phyloP scores from a whole-genome alignment of 30 jellyfish, hydroid and myxozoan species.

The Hydractinia echinata region DNA sequence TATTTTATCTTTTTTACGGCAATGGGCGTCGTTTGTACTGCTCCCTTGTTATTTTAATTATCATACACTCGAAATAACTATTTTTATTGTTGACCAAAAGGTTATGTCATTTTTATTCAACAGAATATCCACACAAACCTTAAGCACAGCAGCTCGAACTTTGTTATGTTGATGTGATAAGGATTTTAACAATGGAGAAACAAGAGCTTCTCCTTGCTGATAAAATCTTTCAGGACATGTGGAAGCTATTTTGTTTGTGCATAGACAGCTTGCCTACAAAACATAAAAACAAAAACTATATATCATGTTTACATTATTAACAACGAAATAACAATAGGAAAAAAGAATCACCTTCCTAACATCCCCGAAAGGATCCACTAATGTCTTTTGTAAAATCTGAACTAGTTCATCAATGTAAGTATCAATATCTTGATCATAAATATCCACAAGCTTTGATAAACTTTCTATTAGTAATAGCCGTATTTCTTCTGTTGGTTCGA shows the following conservation, averaged over 20 bases:
- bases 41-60: too few species aligned
- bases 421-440: constrained; percentile 38
- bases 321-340: not conserved
- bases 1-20: too few species aligned
- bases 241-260: constrained; percentile 47
- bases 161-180: constrained; percentile 85
- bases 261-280: constrained; percentile 64
- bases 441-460: constrained; percentile 18
- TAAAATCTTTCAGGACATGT: constrained; percentile 58
- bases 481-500: constrained; percentile 81
- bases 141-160: constrained; percentile 58
- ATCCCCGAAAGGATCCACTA: constrained; percentile 66
- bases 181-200: constrained; percentile 53
- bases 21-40: too few species aligned
- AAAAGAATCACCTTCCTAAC: constrained; percentile 55
- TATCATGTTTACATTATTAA: not conserved
- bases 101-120: not conserved
- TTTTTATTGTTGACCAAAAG: too few species aligned
- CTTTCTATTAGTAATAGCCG: constrained; percentile 48
- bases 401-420: constrained; percentile 49
- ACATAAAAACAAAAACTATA: not conserved
- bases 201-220: constrained; percentile 67
- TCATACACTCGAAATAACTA: too few species aligned
- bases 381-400: constrained; percentile 48
- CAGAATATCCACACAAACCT: constrained; percentile 28